Evolutionary conservation across 2,797 vertebrate genomes (phyloP), one percentile per base, ranked within the genome.

Genomic region (Cheracebus regulus): DNA sequence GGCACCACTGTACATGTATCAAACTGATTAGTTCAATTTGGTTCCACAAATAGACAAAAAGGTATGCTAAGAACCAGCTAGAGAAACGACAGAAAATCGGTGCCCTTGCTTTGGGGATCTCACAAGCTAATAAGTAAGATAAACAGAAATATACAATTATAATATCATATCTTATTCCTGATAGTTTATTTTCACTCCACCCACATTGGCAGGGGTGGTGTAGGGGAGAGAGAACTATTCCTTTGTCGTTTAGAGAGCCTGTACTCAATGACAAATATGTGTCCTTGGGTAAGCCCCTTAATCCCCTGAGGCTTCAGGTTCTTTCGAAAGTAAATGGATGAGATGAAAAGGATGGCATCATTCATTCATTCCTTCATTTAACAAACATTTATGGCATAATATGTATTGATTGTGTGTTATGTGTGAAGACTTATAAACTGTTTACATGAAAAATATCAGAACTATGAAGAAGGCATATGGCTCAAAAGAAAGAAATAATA

Each of bases 11-110:
- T 75, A 96, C 67, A 3, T 84, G 89, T 92, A 96, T 93, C 87
- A 79, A 50, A 95, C 80, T 84, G 96, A 95, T 93, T 73, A 70
- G 58, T 85, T 88, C 72, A 90, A 61, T 73, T 96, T 26, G 24
- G 28, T 84, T 90, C 96, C 76, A 67, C 85, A 76, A 89, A 87
- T 26, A 84, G 92, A 93, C 89, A 67, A 72, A 90, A 89, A 89
- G 3, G 2, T 90, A 9, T 90, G 88, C 78, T 88, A 78, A 78
- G 92, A 85, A 82, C 6, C 48, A 39, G n/a, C 55, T 1, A 44
- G 24, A 88, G 52, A 85, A 19, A 58, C 8, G 57, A 81, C 6
- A 58, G 67, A 70, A 75, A 67, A 87, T 22, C 46, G 17, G 6
- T 67, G 52, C 20, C 80, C 30, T 41, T 92, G 79, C 41, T 83